Evolutionary conservation across 2,888 invertebrate species (phyloP).

Genomic region (Palloptera scutellata): DNA sequence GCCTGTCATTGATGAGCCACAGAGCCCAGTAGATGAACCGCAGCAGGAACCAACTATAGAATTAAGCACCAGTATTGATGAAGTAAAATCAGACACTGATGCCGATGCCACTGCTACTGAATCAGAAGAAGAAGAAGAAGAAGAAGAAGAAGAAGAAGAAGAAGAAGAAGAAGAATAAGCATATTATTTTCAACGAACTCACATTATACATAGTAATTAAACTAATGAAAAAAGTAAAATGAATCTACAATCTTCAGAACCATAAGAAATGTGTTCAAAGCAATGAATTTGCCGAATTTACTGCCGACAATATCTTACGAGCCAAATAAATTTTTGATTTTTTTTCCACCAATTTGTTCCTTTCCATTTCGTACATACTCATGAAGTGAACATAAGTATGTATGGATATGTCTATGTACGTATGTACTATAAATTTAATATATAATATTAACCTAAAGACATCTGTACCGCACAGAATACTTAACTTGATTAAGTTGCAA

Average conservation of each 20-base stretch:
- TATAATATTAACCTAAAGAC: no score
- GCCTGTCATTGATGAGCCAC: constrained; percentile 61
- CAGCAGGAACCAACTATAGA: constrained; percentile 48
- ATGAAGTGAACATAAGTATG: no score
- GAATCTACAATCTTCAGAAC: not conserved
- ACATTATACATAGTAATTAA: not conserved
- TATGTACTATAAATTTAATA: no score
- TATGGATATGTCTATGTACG: no score
- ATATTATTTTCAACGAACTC: not conserved
- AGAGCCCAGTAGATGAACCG: constrained; percentile 52
- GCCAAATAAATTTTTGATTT: no score
- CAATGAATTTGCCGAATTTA: constrained; percentile 16
- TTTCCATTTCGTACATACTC: no score
- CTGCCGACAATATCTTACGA: no score
- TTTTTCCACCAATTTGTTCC: no score
- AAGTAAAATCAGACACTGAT: constrained; percentile 36
- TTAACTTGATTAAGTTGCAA: no score
- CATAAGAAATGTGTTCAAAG: constrained; percentile 16
- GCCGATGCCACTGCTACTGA: constrained; percentile 43
- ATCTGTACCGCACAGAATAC: no score
- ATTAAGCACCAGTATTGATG: constrained; percentile 46
- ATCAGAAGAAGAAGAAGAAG: constrained; percentile 44
- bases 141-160: not conserved
- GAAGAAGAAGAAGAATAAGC: not conserved
- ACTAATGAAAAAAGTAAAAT: not conserved